These are phyloP conservation scores for Pleuronectes platessa DNA, from an alignment of 2,113 vertebrate species.

Conservation along the genomic window DNA sequence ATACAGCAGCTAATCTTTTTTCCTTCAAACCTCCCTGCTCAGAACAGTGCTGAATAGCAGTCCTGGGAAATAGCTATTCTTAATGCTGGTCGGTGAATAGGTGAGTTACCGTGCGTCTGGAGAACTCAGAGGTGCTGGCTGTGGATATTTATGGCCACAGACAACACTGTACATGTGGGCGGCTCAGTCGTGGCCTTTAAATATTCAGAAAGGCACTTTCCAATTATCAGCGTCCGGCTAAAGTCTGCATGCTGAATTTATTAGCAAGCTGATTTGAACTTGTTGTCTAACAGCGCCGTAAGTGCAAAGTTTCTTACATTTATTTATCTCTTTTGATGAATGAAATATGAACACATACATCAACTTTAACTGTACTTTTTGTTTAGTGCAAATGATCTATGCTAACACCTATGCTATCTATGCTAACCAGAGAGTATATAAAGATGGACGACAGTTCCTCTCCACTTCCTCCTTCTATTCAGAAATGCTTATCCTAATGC, in stretches of 20 bases:
- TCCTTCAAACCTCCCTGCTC: conserved; percentile 73
- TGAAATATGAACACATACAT: too few relatives aligned
- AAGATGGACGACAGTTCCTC: too few relatives aligned
- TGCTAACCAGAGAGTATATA: too few relatives aligned
- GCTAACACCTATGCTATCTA: too few relatives aligned
- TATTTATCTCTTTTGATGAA: too few relatives aligned
- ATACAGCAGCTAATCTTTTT: conserved; percentile 71
- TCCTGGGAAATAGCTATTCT: conserved; percentile 69
- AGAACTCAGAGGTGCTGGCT: conserved; percentile 40
- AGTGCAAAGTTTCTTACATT: too few relatives aligned
- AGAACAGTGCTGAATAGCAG: conserved; percentile 72
- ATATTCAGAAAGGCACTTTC: conserved; percentile 1
- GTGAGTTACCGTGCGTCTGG: conserved; percentile 63
- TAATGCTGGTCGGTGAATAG: conserved; percentile 68
- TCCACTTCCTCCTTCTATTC: too few relatives aligned
- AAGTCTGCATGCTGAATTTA: not conserved
- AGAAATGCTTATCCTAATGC: too few relatives aligned
- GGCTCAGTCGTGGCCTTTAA: conserved; percentile 11
- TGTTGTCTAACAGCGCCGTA: too few relatives aligned
- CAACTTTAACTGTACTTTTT: too few relatives aligned
- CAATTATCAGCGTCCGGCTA: not conserved
- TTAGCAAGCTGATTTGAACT: not conserved
- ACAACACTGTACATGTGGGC: conserved; percentile 22
- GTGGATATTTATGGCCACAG: conserved; percentile 48
- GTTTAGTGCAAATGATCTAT: too few relatives aligned